Evolutionary conservation across 2,797 vertebrate genomes (phyloP).

Genomic region (Pelochelys cantorii): DNA sequence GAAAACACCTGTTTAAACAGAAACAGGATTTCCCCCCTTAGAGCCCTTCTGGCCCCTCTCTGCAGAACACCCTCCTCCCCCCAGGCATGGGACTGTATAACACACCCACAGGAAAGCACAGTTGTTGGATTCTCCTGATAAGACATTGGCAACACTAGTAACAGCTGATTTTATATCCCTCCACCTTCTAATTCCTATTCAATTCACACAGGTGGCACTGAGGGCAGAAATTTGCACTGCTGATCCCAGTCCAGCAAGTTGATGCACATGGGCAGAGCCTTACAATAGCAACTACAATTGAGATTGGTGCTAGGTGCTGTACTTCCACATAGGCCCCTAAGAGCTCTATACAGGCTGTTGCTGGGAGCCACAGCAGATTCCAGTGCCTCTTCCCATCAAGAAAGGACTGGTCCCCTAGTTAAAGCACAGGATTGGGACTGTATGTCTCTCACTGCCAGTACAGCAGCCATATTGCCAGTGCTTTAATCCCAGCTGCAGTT

Average conservation of each 20-base stretch:
- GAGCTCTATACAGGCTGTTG: not conserved
- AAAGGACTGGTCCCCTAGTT: not conserved
- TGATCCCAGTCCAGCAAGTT: not conserved
- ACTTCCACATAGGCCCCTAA: accelerated
- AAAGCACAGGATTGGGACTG: not conserved
- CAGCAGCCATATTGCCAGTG: too few species aligned
- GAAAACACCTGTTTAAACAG: not conserved
- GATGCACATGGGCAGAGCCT: not conserved
- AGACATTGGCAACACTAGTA: not conserved
- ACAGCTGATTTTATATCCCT: too few species aligned
- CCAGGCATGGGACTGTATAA: not conserved
- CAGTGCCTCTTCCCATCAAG: not conserved
- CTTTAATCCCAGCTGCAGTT: not conserved
- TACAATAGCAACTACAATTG: not conserved
- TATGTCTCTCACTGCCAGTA: not conserved
- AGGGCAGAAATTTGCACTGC: not conserved
- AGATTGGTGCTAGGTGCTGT: not conserved
- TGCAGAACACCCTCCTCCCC: not conserved
- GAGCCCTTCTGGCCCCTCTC: not conserved
- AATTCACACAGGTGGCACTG: not conserved
- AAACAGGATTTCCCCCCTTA: not conserved
- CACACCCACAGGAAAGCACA: not conserved
- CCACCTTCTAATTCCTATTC: not conserved
- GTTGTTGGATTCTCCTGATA: not conserved
- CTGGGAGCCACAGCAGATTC: not conserved